Conservation (phyloP, 1,140 invertebrate species). For the Leptopilina clavipes region DNA sequence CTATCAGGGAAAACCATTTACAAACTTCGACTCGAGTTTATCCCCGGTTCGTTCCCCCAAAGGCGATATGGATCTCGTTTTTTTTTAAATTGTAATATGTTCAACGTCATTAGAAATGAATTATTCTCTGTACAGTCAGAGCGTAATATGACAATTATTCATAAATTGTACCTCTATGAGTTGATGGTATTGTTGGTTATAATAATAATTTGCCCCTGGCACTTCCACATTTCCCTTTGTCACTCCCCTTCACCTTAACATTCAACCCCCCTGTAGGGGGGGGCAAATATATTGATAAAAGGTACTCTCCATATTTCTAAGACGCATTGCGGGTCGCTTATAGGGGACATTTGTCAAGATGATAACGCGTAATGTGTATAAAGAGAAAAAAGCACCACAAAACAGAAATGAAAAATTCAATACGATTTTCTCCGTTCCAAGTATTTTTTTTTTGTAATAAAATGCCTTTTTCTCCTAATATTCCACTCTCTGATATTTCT, state of each 20-base stretch:
- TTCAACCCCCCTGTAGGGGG: too few species aligned
- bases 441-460: not conserved
- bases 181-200: not conserved
- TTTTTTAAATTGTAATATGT: conserved; percentile 6
- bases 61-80: conserved; percentile 12
- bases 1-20: conserved; percentile 26
- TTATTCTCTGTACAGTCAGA: not conserved
- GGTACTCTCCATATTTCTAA: not conserved
- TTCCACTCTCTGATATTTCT: not conserved
- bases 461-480: not conserved
- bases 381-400: not conserved
- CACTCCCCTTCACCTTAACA: not conserved
- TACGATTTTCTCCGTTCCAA: not conserved
- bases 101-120: conserved; percentile 28
- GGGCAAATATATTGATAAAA: conserved; percentile 8
- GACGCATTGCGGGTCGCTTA: not conserved
- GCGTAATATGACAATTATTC: conserved; percentile 19
- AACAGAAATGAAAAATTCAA: conserved; percentile 15
- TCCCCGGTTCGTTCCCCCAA: conserved; percentile 2
- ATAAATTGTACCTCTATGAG: not conserved
- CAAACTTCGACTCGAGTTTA: conserved; percentile 10
- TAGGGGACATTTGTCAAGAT: not conserved
- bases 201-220: too few species aligned
- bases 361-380: not conserved
- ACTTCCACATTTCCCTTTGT: too few species aligned